Percentiles rank a stretch among this genome's conserved stretches.
These are phyloP conservation scores for Lysiphlebus fabarum DNA, from an alignment of 1,140 invertebrate genomes.

Conservation along the genomic window DNA sequence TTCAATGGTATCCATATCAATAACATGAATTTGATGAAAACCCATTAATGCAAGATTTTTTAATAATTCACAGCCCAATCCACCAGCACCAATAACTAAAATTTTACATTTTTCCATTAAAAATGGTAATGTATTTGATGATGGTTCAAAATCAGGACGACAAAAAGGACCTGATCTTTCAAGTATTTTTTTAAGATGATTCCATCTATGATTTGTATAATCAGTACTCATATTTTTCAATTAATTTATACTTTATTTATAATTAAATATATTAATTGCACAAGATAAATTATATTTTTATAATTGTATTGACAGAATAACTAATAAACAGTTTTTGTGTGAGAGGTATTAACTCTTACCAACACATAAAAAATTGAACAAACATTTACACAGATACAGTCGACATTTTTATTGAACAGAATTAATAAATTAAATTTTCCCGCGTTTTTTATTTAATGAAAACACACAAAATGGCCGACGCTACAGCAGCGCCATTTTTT, in stretches of 20 bases:
- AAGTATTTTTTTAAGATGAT: constrained; percentile 79
- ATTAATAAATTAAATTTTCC: too few relatives aligned
- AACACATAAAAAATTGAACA: too few relatives aligned
- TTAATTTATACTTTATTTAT: background rate
- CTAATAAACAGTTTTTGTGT: too few relatives aligned
- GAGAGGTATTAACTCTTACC: too few relatives aligned
- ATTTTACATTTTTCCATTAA: constrained; percentile 81
- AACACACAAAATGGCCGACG: too few relatives aligned
- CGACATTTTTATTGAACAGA: too few relatives aligned
- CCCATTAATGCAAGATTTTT: constrained; percentile 95
- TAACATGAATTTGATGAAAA: constrained; percentile 89
- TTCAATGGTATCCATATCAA: constrained; percentile 99
- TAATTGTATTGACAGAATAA: too few relatives aligned
- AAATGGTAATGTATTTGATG: constrained; percentile 79
- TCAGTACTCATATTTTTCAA: constrained; percentile 41
- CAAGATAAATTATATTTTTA: too few relatives aligned
- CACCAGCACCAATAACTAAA: constrained; percentile 90
- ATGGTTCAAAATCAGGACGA: constrained; percentile 86
- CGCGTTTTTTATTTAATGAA: too few relatives aligned
- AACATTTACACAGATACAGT: too few relatives aligned
- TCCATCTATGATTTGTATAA: constrained; percentile 64
- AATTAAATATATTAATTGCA: too few relatives aligned
- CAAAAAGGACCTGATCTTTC: constrained; percentile 92
- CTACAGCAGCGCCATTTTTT: too few relatives aligned
- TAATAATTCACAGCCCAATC: constrained; percentile 94